phyloP scores from a whole-genome alignment of 2,888 invertebrate species.

The Sclerodermus sp. region DNA sequence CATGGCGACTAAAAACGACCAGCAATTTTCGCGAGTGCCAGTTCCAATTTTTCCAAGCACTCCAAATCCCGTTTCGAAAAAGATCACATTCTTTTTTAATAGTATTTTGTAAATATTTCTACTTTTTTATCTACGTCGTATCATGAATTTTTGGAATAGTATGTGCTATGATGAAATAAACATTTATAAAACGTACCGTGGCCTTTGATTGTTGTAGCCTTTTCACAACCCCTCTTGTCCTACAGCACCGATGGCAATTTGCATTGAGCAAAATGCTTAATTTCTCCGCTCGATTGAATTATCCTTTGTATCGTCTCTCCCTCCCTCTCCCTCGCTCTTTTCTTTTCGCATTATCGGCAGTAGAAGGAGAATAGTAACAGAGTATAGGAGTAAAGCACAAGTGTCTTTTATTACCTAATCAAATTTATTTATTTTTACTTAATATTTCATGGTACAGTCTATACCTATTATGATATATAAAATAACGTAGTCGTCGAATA shows the following conservation, averaged over 20 bases:
- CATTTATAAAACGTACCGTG: slow-evolving; percentile 13
- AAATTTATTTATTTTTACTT: slow-evolving; percentile 59
- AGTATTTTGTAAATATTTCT: slow-evolving; percentile 53
- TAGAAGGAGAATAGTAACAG: no score
- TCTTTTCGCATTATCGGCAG: no score
- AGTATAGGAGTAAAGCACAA: no score
- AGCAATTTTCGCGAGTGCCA: slow-evolving; percentile 9
- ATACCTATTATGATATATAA: slow-evolving; percentile 57
- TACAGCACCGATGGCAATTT: no score
- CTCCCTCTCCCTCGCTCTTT: no score
- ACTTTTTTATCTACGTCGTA: slow-evolving; percentile 47
- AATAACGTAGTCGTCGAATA: slow-evolving; percentile 54
- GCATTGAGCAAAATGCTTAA: no score
- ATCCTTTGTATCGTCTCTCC: no score
- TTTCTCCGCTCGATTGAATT: no score
- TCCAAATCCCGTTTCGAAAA: neutral
- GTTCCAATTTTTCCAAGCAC: neutral
- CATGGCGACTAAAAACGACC: slow-evolving; percentile 26
- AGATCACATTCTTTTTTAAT: slow-evolving; percentile 29
- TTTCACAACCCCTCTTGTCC: no score
- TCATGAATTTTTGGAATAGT: slow-evolving; percentile 37
- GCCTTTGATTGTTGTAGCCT: no score
- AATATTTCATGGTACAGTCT: slow-evolving; percentile 59
- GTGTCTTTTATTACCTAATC: slow-evolving; percentile 54
- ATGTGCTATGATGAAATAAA: slow-evolving; percentile 38